Evolutionary conservation across 2,113 vertebrate genomes (phyloP).

Genomic region (Zosterops pallidus): DNA sequence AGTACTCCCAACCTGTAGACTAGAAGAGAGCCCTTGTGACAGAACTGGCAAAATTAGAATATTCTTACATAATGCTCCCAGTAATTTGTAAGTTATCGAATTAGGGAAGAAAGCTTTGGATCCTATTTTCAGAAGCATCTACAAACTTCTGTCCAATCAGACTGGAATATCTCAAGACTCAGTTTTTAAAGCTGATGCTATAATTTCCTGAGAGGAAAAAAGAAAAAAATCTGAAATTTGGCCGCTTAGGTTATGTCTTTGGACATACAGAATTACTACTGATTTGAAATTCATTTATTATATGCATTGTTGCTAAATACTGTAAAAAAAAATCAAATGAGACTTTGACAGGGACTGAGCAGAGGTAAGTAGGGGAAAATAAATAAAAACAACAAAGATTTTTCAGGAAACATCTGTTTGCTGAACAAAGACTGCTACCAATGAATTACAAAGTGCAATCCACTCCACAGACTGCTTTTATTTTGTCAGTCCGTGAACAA

Average conservation of each 20-base stretch:
- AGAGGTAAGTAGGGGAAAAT: not conserved
- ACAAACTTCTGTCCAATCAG: not conserved
- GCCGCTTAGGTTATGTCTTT: not conserved
- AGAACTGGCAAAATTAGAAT: constrained; percentile 32
- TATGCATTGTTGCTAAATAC: not conserved
- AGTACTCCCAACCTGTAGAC: not conserved
- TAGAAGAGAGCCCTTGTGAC: not conserved
- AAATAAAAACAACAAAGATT: not conserved
- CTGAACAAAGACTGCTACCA: not conserved
- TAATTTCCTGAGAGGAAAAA: not conserved
- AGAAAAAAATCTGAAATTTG: not conserved
- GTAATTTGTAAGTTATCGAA: constrained; percentile 12
- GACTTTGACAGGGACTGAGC: not conserved
- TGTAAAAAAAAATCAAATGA: not conserved
- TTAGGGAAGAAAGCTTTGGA: constrained; percentile 10
- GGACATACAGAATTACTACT: not conserved
- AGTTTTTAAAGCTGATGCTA: not conserved
- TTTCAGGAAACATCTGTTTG: not conserved
- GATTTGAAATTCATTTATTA: not conserved
- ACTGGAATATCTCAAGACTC: not conserved
- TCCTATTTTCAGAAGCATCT: not conserved
- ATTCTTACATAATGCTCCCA: not conserved
- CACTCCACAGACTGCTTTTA: not conserved
- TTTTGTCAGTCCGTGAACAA: not conserved
- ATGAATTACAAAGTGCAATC: not conserved